Evolutionary conservation across 2,888 invertebrate genomes (phyloP).

Genomic region (Plagodis dolabraria): DNA sequence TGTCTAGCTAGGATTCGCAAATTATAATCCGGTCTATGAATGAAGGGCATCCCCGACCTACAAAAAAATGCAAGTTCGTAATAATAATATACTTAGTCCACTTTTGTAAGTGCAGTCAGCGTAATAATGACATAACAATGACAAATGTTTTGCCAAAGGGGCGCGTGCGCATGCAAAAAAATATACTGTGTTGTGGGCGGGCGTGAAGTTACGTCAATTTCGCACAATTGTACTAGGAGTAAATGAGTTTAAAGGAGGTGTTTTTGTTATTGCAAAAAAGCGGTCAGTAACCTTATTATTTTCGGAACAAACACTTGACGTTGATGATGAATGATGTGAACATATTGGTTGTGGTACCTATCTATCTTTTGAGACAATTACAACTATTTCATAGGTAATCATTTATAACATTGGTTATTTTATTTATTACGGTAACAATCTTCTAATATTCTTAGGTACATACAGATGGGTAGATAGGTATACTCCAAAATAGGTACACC

Average conservation of each 20-base stretch:
- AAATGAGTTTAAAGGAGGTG: conserved; percentile 55
- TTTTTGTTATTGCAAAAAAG: conserved; percentile 57
- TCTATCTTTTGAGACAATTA: too few relatives aligned
- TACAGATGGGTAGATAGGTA: too few relatives aligned
- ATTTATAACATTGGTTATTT: too few relatives aligned
- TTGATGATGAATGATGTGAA: neutral
- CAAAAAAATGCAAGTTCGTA: conserved; percentile 63
- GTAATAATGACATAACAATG: conserved; percentile 78
- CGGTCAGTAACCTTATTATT: conserved; percentile 35
- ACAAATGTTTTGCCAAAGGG: conserved; percentile 53
- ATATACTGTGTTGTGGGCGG: conserved; percentile 56
- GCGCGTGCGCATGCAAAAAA: conserved; percentile 73
- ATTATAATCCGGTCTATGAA: conserved; percentile 50
- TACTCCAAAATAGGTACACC: too few relatives aligned
- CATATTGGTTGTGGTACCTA: too few relatives aligned
- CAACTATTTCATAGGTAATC: too few relatives aligned
- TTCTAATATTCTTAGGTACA: too few relatives aligned
- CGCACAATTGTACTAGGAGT: conserved; percentile 81
- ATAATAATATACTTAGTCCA: conserved; percentile 58
- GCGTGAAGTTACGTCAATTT: conserved; percentile 78
- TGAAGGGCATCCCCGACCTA: conserved; percentile 77
- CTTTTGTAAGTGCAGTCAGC: conserved; percentile 70
- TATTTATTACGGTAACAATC: too few relatives aligned
- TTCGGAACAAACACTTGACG: conserved; percentile 15
- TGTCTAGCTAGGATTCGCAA: conserved; percentile 66